Percentiles rank a stretch among this genome's conserved stretches.
Conservation (phyloP, 2,888 invertebrate species). For the Auanema freiburgensis region DNA sequence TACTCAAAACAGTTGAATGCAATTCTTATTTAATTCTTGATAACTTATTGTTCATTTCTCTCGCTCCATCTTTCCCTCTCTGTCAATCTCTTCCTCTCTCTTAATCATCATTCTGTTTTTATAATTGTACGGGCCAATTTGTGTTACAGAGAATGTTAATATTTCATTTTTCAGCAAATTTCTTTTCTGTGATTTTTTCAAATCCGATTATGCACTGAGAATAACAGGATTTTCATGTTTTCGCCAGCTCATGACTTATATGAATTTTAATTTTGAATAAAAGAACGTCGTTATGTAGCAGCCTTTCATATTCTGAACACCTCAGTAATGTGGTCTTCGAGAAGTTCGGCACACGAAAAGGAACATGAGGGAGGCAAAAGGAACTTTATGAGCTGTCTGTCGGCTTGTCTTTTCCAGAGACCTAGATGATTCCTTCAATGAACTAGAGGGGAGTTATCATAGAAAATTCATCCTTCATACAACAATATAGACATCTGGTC, state of each 20-base stretch:
- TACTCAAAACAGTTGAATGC: not conserved
- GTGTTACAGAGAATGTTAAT: not conserved
- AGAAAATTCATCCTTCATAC: too few species aligned
- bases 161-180: not conserved
- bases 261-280: not conserved
- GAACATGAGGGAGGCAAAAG: too few species aligned
- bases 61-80: slow-evolving; percentile 5
- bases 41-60: not conserved
- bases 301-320: not conserved
- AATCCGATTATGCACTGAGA: not conserved
- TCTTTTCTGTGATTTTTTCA: not conserved
- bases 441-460: too few species aligned
- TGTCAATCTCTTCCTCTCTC: not conserved
- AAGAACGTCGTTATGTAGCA: not conserved
- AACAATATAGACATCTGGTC: too few species aligned
- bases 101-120: not conserved
- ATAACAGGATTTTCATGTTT: not conserved
- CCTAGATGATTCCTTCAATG: too few species aligned
- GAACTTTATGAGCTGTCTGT: too few species aligned
- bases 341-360: too few species aligned
- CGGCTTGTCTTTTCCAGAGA: too few species aligned
- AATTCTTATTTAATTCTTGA: not conserved
- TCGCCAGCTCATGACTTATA: not conserved
- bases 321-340: not conserved
- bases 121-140: too few species aligned